These are phyloP conservation scores for Sebastes hubbsi DNA, from an alignment of 2,797 vertebrate genomes.

Conservation along the genomic window DNA sequence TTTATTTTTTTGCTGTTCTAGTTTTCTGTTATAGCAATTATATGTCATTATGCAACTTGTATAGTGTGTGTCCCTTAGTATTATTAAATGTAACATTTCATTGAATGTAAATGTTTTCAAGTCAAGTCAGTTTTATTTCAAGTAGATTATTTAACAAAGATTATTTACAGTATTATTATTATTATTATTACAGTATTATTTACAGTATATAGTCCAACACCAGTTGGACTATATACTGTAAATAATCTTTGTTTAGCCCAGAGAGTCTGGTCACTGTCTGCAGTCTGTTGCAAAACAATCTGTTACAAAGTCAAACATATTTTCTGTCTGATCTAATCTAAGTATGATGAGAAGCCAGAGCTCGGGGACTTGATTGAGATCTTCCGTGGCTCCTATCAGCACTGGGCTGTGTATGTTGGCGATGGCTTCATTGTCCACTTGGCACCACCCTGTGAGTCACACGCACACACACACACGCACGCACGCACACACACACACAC, in stretches of 20 bases:
- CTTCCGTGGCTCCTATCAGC: conserved; percentile 77
- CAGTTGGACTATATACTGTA: not conserved
- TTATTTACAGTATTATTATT: too few relatives aligned
- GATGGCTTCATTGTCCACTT: conserved; percentile 83
- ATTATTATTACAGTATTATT: too few relatives aligned
- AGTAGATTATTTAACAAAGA: too few relatives aligned
- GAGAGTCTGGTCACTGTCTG: not conserved
- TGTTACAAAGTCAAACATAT: not conserved
- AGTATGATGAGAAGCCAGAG: conserved; percentile 76
- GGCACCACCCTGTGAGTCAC: conserved; percentile 80
- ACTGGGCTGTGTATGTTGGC: conserved; percentile 86
- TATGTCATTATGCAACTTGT: not conserved
- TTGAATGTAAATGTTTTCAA: not conserved
- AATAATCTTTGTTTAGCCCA: not conserved
- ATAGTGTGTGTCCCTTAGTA: not conserved
- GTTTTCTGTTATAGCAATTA: not conserved
- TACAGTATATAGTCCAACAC: not conserved
- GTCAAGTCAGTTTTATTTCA: not conserved
- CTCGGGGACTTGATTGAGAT: conserved; percentile 85
- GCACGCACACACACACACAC: not conserved
- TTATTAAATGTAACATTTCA: not conserved
- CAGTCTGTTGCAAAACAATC: not conserved
- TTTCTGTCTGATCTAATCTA: conserved; percentile 7
- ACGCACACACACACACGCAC: too few relatives aligned
- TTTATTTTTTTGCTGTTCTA: not conserved